Base-by-base conservation (phyloP, 2,113 vertebrate species). In the Heliornis fulica region DNA sequence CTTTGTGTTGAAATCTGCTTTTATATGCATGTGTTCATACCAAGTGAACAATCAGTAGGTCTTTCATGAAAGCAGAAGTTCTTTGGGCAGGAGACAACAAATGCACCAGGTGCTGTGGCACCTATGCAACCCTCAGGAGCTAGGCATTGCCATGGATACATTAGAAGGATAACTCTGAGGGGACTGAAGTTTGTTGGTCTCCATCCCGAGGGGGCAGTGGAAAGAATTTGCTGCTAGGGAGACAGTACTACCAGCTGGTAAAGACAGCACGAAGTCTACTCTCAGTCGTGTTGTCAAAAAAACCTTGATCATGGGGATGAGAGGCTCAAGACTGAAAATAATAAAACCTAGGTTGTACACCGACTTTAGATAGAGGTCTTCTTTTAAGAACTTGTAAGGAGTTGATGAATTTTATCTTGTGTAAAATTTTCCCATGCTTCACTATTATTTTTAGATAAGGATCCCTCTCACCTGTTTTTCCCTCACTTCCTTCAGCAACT, bases 71-170 rank as follows among this genome's bases (percentile, higher is more conserved):
- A 48, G 11, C 5, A 2, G 50, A 63, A 57, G 26, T 36, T 53
- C 71, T 88, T 77, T 36, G 48, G 40, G 29, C 3, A 63, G 43
- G 29, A 34, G 48, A 50, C 22, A 7, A 14, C 15, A 25, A 38
- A 26, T 8, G 5, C 51, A 41, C 13, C 34, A 19, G 16, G 53
- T 25, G 50, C 28, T 43, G 11, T 23, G 60, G 28, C 41, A 56
- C 36, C 19, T 10, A 0, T 3, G 41, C 31, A 38, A 16, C 31
- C 51, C 75, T 53, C 31, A 34, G 61, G 38, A 83, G 6, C 25
- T 5, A 31, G 70, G 2, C 21, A 40, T 9, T 23, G 18, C 15
- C 60, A 13, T 7, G 23, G 20, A 17, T 9, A 6, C 2, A 0
- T 7, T 29, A 28, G 3, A 28, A 43, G 12, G 60, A 15, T 15